Base-by-base conservation (phyloP, 37 sponge, comb jelly and placozoan species). In the Amphimedon queenslandica region DNA sequence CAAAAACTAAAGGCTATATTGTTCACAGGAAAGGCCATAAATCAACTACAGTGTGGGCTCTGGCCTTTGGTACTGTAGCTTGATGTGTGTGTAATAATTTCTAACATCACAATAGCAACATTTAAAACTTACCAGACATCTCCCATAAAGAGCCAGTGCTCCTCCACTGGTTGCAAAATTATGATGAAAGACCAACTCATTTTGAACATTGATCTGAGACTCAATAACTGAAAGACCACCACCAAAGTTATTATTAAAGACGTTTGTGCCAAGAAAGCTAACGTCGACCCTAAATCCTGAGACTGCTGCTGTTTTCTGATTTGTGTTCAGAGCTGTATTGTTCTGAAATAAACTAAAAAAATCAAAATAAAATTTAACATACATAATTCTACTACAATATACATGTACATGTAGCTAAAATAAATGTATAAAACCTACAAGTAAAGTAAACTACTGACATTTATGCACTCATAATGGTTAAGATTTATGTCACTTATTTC, bases 81-180 rank as follows among this genome's bases (percentile, higher is more conserved):
- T n/a, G n/a, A n/a, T n/a, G n/a, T n/a, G n/a, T n/a, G n/a, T n/a
- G n/a, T n/a, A n/a, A n/a, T n/a, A n/a, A n/a, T n/a, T n/a, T n/a
- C n/a, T n/a, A n/a, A n/a, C n/a, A n/a, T n/a, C n/a, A n/a, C n/a
- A n/a, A n/a, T n/a, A n/a, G n/a, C n/a, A n/a, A n/a, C n/a, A n/a
- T n/a, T n/a, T n/a, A n/a, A n/a, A n/a, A 61, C 78, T 69, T 40
- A 88, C 88, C 82, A 88, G 37, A 51, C 88, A 83, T 1, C 83
- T 21, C 2, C 82, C 88, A 69, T 72, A 73, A 74, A 82, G 67
- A 55, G 83, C 78, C 1, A 88, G 0, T 4, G 83, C 83, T 25
- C 75, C 88, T 55, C 88, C 88, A 78, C 73, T 77, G 31, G 66
- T 74, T 23, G 88, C 88, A 60, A 64, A 58, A 51, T 88, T 88